phyloP scores from a whole-genome alignment of 2,797 vertebrate species.

The Eleutherodactylus coqui region DNA sequence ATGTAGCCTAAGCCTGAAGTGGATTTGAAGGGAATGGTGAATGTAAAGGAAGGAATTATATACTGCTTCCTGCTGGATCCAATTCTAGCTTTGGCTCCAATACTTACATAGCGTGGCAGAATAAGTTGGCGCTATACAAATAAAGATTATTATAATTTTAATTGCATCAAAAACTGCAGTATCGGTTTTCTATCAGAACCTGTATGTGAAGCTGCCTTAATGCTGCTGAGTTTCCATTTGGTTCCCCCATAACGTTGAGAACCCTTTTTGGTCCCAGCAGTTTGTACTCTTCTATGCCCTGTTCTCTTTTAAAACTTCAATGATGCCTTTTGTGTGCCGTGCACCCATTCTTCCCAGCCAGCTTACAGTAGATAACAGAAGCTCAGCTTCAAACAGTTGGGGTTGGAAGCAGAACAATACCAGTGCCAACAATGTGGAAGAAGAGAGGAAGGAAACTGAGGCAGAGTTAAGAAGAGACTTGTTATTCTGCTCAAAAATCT shows the following conservation, averaged over 20 bases:
- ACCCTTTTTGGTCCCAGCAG: slow-evolving; percentile 3
- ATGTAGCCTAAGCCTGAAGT: no score
- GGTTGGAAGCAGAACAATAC: slow-evolving; percentile 45
- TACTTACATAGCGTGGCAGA: no score
- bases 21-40: no score
- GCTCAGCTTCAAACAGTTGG: slow-evolving; percentile 47
- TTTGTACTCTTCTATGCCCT: slow-evolving; percentile 13
- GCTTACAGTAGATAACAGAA: slow-evolving; percentile 40
- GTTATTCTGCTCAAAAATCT: neutral
- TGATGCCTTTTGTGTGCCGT: slow-evolving; percentile 18
- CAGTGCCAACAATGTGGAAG: slow-evolving; percentile 16
- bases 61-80: no score
- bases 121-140: no score
- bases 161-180: no score
- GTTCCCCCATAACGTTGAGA: neutral
- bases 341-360: slow-evolving; percentile 34
- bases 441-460: slow-evolving; percentile 48
- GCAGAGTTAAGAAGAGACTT: slow-evolving; percentile 14
- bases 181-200: no score
- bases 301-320: slow-evolving; percentile 23
- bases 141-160: no score
- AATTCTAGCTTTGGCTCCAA: no score
- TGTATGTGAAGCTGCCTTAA: no score
- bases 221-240: neutral
- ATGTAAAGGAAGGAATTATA: no score